Conservation (phyloP, 2,888 invertebrate genomes). For the Adelphocoris suturalis region DNA sequence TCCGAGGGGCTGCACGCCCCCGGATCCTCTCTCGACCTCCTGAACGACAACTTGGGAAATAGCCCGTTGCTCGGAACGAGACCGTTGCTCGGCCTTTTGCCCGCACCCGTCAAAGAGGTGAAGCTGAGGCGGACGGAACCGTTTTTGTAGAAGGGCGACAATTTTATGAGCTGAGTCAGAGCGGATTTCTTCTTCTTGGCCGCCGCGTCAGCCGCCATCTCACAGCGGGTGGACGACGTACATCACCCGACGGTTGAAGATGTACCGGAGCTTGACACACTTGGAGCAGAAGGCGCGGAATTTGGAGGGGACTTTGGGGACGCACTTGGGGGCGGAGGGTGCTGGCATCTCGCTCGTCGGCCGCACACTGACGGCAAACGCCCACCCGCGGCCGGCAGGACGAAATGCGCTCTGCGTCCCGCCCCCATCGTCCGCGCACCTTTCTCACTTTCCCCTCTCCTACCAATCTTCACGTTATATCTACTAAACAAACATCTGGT, state of each 20-base stretch:
- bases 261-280: slow-evolving; percentile 72
- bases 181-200: slow-evolving; percentile 72
- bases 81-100: slow-evolving; percentile 63
- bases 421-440: slow-evolving; percentile 73
- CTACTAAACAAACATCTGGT: neutral
- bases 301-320: slow-evolving; percentile 40
- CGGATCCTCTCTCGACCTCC: slow-evolving; percentile 77
- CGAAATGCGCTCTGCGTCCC: slow-evolving; percentile 69
- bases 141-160: slow-evolving; percentile 79
- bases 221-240: slow-evolving; percentile 74
- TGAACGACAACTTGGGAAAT: slow-evolving; percentile 75
- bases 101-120: slow-evolving; percentile 73
- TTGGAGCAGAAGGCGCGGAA: slow-evolving; percentile 67
- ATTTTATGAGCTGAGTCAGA: slow-evolving; percentile 77
- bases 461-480: neutral
- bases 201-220: slow-evolving; percentile 54
- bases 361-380: slow-evolving; percentile 56
- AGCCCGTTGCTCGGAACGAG: slow-evolving; percentile 72
- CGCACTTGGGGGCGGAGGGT: slow-evolving; percentile 45
- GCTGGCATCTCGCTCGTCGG: slow-evolving; percentile 69
- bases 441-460: slow-evolving; percentile 65
- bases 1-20: slow-evolving; percentile 76
- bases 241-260: slow-evolving; percentile 73
- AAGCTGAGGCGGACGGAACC: slow-evolving; percentile 78
- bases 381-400: slow-evolving; percentile 8